These are phyloP conservation scores for Frankliniella fusca DNA, from an alignment of 2,888 invertebrate species.

Conservation along the genomic window DNA sequence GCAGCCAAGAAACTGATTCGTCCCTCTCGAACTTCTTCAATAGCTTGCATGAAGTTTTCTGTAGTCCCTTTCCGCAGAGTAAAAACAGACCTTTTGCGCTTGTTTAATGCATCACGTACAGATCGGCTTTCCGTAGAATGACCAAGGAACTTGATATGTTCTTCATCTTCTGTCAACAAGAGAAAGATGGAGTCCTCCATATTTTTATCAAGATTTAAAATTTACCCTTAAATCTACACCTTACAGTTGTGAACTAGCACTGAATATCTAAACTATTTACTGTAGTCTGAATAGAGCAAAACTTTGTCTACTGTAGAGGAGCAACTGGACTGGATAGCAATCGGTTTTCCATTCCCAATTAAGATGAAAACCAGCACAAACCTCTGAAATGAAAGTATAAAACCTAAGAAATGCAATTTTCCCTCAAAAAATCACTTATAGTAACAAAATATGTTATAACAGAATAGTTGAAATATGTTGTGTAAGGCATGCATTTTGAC, in stretches of 20 bases:
- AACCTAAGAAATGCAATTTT: no score
- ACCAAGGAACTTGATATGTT: slow-evolving; percentile 19
- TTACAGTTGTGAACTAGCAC: background rate
- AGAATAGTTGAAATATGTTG: no score
- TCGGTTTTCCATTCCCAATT: no score
- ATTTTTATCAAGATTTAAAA: background rate
- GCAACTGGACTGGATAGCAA: no score
- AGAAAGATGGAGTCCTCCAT: slow-evolving; percentile 15
- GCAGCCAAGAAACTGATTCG: slow-evolving; percentile 34
- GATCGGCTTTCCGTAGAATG: slow-evolving; percentile 22
- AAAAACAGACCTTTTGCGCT: slow-evolving; percentile 33
- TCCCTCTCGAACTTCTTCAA: slow-evolving; percentile 34
- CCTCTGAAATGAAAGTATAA: no score
- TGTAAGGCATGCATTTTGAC: no score
- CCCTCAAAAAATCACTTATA: no score
- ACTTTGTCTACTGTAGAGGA: no score
- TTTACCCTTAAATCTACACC: background rate
- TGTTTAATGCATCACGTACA: slow-evolving; percentile 24
- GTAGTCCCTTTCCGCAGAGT: slow-evolving; percentile 34
- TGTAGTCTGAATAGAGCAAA: no score
- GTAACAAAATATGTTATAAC: no score
- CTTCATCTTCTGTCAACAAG: slow-evolving; percentile 24
- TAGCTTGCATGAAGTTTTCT: slow-evolving; percentile 35
- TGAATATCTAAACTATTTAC: no score
- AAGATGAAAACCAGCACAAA: no score